Evolutionary conservation across 2,888 invertebrate genomes (phyloP), one percentile per base, ranked within the genome.

Genomic region (Hypomecis atomaria): DNA sequence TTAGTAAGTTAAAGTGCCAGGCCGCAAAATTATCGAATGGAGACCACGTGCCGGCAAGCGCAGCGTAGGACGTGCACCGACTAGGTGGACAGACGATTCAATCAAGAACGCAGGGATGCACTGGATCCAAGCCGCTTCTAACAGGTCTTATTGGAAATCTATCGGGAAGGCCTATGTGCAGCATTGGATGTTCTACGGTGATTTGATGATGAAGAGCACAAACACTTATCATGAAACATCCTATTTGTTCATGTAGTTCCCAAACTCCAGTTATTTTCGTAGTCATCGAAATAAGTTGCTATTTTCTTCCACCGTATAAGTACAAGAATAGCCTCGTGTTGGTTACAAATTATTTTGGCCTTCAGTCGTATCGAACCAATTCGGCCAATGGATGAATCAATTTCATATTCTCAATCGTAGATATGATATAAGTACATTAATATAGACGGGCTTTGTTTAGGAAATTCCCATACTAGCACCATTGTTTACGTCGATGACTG

Each of bases 341-440:
- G 37, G 34, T 55, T 45, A 36, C 55, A 55, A 64, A 64, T 64
- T 59, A 59, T 64, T 64, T 56, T 45, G 59, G 36, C 64, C 64
- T 64, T 64, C 55, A 64, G 33, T 6, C 45, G 40, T 44, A n/a
- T 63, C 11, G 11, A 48, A 53, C 44, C 59, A 55, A 63, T 54
- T 55, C 42, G 45, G 9, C 49, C 40, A 56, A 64, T 59, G 44
- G 9, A 59, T 9, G 36, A 49, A 48, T 37, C 38, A 40, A 48
- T 9, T 53, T 55, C 11, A 45, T 40, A 56, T 62, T 65, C 55
- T 44, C 59, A 67, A 54, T 65, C 58, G 61, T 47, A 47, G 36
- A 34, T 11, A 44, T 38, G 36, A 45, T 36, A 42, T 37, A 63
- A 55, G 48, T 62, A 60, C 53, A 57, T 60, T 33, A 59, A 57